phyloP scores from a whole-genome alignment of 2,797 vertebrate genomes.

The Halcyon leucocephala region DNA sequence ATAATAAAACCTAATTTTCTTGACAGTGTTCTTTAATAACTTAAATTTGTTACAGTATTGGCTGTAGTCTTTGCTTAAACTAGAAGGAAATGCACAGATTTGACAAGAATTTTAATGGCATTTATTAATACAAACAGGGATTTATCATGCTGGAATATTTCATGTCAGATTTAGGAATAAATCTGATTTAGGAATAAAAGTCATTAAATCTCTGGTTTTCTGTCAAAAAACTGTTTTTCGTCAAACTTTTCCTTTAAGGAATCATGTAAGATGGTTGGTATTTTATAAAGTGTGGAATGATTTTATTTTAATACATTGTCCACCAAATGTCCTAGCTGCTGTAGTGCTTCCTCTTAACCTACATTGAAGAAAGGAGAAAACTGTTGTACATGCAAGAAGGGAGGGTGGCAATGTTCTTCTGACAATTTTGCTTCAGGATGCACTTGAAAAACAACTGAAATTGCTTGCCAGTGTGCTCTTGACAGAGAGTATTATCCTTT shows the following conservation, averaged over 20 bases:
- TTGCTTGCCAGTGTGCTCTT: not conserved
- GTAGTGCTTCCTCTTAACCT: not conserved
- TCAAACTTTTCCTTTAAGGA: not conserved
- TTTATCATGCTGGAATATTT: not conserved
- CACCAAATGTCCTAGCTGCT: not conserved
- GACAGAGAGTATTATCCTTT: not conserved
- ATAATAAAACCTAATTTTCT: not conserved
- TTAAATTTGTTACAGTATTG: not conserved
- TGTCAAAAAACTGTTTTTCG: not conserved
- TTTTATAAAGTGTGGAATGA: not conserved
- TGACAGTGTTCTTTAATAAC: not conserved
- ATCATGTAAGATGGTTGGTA: fast-evolving
- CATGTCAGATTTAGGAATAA: not conserved
- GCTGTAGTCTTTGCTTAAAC: not conserved
- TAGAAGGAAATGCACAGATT: not conserved
- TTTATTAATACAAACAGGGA: not conserved
- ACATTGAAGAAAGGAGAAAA: not conserved
- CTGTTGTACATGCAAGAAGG: not conserved
- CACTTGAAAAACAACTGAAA: not conserved
- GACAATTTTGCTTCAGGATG: not conserved
- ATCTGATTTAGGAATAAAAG: not conserved
- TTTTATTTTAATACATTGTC: not conserved
- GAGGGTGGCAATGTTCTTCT: not conserved
- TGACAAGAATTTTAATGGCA: not conserved
- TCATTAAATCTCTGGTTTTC: not conserved